Evolutionary conservation across 2,888 invertebrate genomes (phyloP).

Genomic region (Pseudeuparius sepicola): DNA sequence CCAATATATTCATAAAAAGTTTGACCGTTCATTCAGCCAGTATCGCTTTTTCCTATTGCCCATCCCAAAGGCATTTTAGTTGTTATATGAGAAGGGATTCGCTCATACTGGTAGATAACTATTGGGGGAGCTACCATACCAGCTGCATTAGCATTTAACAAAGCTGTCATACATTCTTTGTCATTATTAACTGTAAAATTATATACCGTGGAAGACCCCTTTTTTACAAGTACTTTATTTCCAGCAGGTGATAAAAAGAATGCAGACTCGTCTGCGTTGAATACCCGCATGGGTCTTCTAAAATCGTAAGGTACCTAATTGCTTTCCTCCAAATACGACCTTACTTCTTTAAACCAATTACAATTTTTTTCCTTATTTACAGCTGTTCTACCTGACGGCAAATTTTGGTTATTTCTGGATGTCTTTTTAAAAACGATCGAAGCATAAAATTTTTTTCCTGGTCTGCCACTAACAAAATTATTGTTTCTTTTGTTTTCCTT

Average conservation of each 20-base stretch:
- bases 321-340: constrained; percentile 12
- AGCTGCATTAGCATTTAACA: constrained; percentile 16
- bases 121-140: constrained; percentile 13
- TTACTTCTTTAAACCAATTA: constrained; percentile 14
- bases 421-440: constrained; percentile 11
- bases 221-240: constrained; percentile 7
- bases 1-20: constrained; percentile 33
- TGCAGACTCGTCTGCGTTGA: too few relatives aligned
- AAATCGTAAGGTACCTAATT: constrained; percentile 9
- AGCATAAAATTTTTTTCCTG: constrained; percentile 11
- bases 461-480: constrained; percentile 5
- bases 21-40: constrained; percentile 31
- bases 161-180: constrained; percentile 14
- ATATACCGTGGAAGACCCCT: constrained; percentile 12
- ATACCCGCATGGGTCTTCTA: constrained; percentile 8
- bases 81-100: constrained; percentile 15
- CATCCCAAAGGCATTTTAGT: constrained; percentile 12
- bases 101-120: constrained; percentile 17
- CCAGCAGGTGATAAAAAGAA: constrained; percentile 10
- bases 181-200: constrained; percentile 13
- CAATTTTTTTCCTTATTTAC: constrained; percentile 13
- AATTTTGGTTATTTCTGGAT: constrained; percentile 13
- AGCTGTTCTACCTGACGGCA: too few relatives aligned
- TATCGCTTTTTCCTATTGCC: constrained; percentile 15
- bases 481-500: constrained; percentile 4